phyloP scores from a whole-genome alignment of 2,888 invertebrate species.

The Protonemura montana region DNA sequence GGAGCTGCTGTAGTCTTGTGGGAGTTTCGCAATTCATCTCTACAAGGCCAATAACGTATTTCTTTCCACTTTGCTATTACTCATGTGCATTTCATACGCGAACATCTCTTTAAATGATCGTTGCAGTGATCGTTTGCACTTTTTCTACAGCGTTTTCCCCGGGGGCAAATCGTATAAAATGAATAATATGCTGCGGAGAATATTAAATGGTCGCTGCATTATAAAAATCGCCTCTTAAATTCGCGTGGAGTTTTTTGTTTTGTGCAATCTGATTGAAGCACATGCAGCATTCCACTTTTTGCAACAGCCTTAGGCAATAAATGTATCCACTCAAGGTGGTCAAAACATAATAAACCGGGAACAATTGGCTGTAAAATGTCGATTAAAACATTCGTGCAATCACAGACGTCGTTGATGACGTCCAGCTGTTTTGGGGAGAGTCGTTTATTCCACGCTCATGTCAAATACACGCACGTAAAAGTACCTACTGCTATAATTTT shows the following conservation, averaged over 20 bases:
- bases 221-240: not conserved
- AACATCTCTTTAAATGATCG: not conserved
- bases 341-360: not conserved
- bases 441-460: too few relatives aligned
- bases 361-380: not conserved
- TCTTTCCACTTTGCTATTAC: not conserved
- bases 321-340: not conserved
- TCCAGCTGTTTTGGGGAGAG: too few relatives aligned
- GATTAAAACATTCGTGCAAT: not conserved
- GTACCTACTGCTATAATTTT: too few relatives aligned
- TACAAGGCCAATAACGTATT: not conserved
- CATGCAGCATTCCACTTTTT: not conserved
- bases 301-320: not conserved
- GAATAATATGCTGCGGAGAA: not conserved
- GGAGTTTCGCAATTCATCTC: not conserved
- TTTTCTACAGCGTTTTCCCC: not conserved
- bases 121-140: not conserved
- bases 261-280: not conserved
- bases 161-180: not conserved
- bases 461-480: too few relatives aligned
- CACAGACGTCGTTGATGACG: not conserved
- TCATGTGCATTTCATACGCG: not conserved
- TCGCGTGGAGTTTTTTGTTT: not conserved
- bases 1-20: not conserved
- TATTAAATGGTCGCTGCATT: not conserved